Base-by-base conservation (phyloP, 1,140 invertebrate species). In the Brachionus paranguensis region DNA sequence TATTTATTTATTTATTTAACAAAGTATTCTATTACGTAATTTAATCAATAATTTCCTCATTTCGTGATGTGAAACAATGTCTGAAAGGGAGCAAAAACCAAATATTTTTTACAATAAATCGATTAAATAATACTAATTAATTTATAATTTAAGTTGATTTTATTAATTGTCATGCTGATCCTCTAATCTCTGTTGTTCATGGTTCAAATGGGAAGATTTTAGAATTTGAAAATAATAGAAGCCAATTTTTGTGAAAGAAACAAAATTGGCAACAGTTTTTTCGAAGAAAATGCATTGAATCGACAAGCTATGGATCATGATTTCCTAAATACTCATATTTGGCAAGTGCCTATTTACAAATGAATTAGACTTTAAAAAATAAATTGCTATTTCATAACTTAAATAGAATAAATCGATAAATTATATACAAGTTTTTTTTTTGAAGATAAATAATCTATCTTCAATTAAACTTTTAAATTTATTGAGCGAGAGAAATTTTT, bases 1-100 rank as follows among this genome's bases (percentile, higher is more conserved):
- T 60, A 60, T 20, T 20, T 20, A 60, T 55, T 1, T 55, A 17
- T 60, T 60, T 60, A 20, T 60, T 60, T 20, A 60, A 24, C 53
- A 17, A 60, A 60, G 53, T 60, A 60, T 60, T 60, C 53, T 60
- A 60, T 60, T 60, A 60, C 53, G 53, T 4, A 60, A 60, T 60
- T 60, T 60, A 60, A 60, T 60, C 53, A 60, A 60, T 60, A 60
- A 60, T 60, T 60, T 60, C 53, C 53, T 60, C 53, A 60, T 60
- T 60, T 24, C 53, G 53, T 60, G 53, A 60, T 60, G 53, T 60
- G 20, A 60, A 24, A 60, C 17, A 60, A 24, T 60, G 53, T 60
- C 53, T 60, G 10, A 1, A 37, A 60, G 53, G 53, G 53, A 60
- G 53, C 17, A 60, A 20, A 60, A 55, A 60, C 17, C 53, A 60